These are phyloP conservation scores for Epinephelus awoara DNA, from an alignment of 2,797 vertebrate species.

Conservation along the genomic window DNA sequence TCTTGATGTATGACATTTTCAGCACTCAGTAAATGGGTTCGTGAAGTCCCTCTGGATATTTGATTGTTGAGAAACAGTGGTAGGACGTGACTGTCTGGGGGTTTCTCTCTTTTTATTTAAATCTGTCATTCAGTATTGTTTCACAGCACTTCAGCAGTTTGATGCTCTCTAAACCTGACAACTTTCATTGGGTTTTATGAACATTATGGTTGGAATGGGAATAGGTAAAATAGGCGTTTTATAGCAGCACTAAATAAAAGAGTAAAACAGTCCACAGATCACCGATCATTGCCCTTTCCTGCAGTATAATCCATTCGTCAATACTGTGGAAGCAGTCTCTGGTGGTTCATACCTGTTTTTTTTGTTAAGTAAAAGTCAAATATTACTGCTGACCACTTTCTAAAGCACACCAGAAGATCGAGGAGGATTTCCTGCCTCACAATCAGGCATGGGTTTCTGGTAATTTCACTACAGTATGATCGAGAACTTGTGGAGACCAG, in stretches of 20 bases:
- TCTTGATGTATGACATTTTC: not conserved
- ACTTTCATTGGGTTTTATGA: not conserved
- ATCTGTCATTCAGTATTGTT: slow-evolving; percentile 7
- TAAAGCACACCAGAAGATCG: slow-evolving; percentile 13
- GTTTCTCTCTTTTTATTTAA: not conserved
- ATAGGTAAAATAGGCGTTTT: slow-evolving; percentile 3
- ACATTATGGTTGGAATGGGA: not conserved
- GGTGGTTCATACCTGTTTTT: not conserved
- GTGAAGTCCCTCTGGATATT: not conserved
- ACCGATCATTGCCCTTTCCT: not conserved
- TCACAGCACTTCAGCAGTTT: not conserved
- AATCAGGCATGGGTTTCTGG: not conserved
- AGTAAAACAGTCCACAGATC: not conserved
- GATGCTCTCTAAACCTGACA: not conserved
- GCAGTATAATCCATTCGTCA: not conserved
- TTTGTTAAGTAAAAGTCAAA: slow-evolving; percentile 10
- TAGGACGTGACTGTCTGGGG: not conserved
- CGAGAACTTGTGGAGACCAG: slow-evolving; percentile 16
- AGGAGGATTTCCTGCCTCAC: not conserved
- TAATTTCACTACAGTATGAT: slow-evolving; percentile 19
- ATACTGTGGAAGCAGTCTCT: not conserved
- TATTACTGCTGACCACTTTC: not conserved
- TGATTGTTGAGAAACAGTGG: not conserved
- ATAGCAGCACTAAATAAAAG: not conserved
- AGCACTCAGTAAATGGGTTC: not conserved